Conservation (phyloP, 1,140 invertebrate species). For the Philopotamus ludificatus region DNA sequence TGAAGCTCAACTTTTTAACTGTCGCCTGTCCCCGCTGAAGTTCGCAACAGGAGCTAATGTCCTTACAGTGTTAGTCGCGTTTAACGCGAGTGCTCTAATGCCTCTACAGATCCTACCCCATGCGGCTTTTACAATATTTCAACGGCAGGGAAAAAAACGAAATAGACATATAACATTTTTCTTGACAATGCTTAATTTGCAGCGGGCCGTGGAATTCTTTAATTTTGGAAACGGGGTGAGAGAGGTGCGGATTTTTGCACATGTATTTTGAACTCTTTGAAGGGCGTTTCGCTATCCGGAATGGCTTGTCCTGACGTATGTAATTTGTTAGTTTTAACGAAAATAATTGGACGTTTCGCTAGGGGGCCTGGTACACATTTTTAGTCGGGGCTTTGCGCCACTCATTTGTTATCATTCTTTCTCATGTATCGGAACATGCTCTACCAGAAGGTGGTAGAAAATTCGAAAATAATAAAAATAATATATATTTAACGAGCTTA, state of each 20-base stretch:
- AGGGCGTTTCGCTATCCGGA: background rate
- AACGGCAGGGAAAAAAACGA: too few relatives aligned
- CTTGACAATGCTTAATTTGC: too few relatives aligned
- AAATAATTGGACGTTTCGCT: constrained; percentile 39
- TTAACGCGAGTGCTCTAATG: too few relatives aligned
- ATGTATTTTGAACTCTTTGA: constrained; percentile 1
- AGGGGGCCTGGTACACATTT: constrained; percentile 9
- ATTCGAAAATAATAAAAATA: too few relatives aligned
- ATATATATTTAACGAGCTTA: too few relatives aligned
- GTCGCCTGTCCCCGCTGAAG: constrained; percentile 24
- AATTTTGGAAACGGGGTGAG: background rate
- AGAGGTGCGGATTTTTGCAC: background rate
- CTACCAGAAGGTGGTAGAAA: too few relatives aligned
- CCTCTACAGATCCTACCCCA: too few relatives aligned
- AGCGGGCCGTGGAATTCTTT: background rate
- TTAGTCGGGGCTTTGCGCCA: constrained; percentile 1
- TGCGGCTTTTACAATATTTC: too few relatives aligned
- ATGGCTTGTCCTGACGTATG: constrained; percentile 6
- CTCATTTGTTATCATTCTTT: constrained; percentile 20
- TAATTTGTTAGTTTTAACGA: constrained; percentile 40
- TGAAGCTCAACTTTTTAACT: constrained; percentile 28
- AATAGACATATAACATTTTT: too few relatives aligned
- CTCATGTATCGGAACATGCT: background rate
- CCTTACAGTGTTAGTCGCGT: constrained; percentile 20
- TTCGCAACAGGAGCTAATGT: constrained; percentile 34